Evolutionary conservation across 2,113 vertebrate species (phyloP).

Genomic region (Notiomystis cincta): DNA sequence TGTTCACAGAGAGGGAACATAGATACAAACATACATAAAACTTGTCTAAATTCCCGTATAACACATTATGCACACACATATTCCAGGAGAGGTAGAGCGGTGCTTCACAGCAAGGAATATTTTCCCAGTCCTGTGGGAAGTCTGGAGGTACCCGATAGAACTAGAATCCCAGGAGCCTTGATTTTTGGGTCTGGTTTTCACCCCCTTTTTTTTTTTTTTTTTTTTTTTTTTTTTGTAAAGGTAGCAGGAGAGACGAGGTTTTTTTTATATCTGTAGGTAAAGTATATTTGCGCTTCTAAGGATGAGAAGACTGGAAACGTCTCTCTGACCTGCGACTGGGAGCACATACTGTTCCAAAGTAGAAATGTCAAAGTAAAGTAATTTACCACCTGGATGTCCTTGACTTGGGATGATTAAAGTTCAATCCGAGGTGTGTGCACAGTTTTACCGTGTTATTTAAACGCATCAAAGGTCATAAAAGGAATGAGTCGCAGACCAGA

Average conservation of each 20-base stretch:
- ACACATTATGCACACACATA: background rate
- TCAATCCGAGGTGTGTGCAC: conserved; percentile 77
- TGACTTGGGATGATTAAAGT: conserved; percentile 79
- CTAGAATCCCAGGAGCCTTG: background rate
- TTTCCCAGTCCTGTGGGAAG: background rate
- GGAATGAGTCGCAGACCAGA: conserved; percentile 42
- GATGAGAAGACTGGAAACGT: background rate
- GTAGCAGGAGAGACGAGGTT: background rate
- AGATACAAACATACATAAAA: background rate
- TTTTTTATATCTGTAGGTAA: background rate
- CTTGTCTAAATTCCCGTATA: background rate
- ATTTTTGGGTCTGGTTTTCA: background rate
- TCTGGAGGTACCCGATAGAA: background rate
- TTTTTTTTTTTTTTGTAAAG: background rate
- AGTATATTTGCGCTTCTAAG: background rate
- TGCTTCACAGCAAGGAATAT: background rate
- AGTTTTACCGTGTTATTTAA: conserved; percentile 73
- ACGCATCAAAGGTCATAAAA: conserved; percentile 74
- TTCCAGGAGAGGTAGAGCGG: background rate
- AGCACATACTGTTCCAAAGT: conserved; percentile 51
- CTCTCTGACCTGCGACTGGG: conserved; percentile 44
- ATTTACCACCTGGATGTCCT: conserved; percentile 80
- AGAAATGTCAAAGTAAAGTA: conserved; percentile 71
- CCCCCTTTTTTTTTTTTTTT: no score
- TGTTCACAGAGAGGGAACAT: background rate